These are phyloP conservation scores for Myzus persicae DNA, from an alignment of 1,140 invertebrate species.

Conservation along the genomic window DNA sequence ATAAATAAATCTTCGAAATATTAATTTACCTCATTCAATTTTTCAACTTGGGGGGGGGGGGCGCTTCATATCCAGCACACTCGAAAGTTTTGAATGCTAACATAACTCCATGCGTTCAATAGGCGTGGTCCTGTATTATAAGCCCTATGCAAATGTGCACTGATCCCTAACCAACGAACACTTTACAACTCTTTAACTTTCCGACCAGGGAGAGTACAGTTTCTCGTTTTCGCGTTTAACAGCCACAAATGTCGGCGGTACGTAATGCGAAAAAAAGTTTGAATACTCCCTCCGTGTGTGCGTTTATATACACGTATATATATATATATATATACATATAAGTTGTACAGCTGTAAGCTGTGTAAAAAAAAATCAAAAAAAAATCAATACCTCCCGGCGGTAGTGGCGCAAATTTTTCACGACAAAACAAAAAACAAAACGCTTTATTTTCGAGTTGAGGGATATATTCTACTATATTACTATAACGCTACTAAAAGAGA, in stretches of 20 bases:
- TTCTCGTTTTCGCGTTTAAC: constrained; percentile 32
- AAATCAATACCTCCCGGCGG: not conserved
- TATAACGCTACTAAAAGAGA: not conserved
- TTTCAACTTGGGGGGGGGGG: not conserved
- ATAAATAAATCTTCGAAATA: not conserved
- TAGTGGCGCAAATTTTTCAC: not conserved
- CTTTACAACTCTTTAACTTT: constrained; percentile 45
- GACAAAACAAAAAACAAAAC: not conserved
- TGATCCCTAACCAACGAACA: constrained; percentile 42
- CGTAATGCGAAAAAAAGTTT: constrained; percentile 1
- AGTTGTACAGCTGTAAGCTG: not conserved
- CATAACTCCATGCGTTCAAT: not conserved
- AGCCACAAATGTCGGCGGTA: not conserved
- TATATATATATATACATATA: not conserved
- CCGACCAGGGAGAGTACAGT: constrained; percentile 10
- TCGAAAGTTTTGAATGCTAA: constrained; percentile 26
- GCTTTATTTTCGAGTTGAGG: not conserved
- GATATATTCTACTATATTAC: not conserved
- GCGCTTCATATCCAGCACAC: not conserved
- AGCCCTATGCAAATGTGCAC: constrained; percentile 29
- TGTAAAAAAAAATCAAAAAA: not conserved
- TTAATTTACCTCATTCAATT: not conserved
- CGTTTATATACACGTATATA: not conserved
- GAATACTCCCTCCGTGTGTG: not conserved
- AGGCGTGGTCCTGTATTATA: not conserved